A percentile compares a stretch with the other conserved stretches of the same genome.
phyloP scores from a whole-genome alignment of 1,140 invertebrate species.

The Heterodera carotae region DNA sequence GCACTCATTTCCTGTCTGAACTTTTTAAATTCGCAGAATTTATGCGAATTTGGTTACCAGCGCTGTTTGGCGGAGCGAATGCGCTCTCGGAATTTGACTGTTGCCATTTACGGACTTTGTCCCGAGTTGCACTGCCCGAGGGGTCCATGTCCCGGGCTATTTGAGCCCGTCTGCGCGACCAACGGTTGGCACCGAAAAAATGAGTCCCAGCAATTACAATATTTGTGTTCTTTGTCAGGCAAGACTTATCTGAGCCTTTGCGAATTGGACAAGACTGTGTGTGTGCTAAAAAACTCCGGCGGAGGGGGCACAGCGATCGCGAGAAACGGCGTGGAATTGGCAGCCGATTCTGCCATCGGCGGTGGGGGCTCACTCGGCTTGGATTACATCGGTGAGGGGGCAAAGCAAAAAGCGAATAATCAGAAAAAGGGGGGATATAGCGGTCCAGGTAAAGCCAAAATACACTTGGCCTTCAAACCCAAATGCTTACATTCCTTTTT shows the following conservation, averaged over 20 bases:
- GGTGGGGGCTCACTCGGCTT: constrained; percentile 4
- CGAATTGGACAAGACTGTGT: constrained; percentile 37
- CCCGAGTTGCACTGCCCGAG: constrained; percentile 29
- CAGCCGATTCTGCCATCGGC: constrained; percentile 18
- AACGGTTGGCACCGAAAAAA: constrained; percentile 43
- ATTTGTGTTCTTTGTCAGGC: constrained; percentile 42
- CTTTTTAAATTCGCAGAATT: constrained; percentile 41
- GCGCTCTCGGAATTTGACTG: constrained; percentile 42
- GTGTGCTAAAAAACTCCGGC: constrained; percentile 36
- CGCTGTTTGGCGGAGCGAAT: constrained; percentile 45
- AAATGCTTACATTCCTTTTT: not conserved
- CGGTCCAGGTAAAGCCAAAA: no score
- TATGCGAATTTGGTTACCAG: constrained; percentile 53
- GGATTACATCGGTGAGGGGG: constrained; percentile 23
- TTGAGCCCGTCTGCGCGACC: constrained; percentile 51
- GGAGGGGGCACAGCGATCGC: not conserved
- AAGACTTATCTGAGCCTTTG: constrained; percentile 48
- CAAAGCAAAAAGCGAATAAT: not conserved
- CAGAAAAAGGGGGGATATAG: no score
- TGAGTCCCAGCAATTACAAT: not conserved
- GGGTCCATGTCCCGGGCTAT: constrained; percentile 44
- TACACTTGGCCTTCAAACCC: not conserved
- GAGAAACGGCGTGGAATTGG: not conserved
- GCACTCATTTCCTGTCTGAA: not conserved
- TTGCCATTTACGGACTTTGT: constrained; percentile 47